Base-by-base conservation (phyloP, 2,888 invertebrate species). In the Eulithis prunata region DNA sequence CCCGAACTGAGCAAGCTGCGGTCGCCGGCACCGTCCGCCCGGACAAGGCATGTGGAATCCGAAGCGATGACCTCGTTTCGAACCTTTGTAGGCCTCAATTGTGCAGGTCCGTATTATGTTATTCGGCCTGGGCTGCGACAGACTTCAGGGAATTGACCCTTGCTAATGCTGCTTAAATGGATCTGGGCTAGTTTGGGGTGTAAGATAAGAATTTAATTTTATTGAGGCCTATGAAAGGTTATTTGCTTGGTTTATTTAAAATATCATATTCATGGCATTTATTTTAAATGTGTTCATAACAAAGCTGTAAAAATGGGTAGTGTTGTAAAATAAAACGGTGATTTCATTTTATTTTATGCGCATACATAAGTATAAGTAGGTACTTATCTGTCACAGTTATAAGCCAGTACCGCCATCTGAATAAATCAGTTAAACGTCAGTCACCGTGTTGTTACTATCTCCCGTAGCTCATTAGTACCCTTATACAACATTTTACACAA, bases 1-100 rank as follows among this genome's bases (percentile, higher is more conserved):
- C 11, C 52, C 6, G 10, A 3, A 57, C 38, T 52, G 63, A 54
- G 49, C 63, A 54, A 57, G 53, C 63, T 51, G 58, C 55, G 14
- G 36, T 58, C 1, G 52, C 59, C 62, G 36, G 54, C 13, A 28
- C 49, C 62, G 41, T 14, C 52, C 28, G 57, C 46, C 58, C 61
- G 66, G 69, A 66, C 68, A 49, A 55, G 61, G 66, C 71, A 67
- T 67, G 63, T 54, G 65, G 64, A 63, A 64, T 70, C 64, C 64
- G 60, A 63, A 11, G 57, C 67, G 63, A 63, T 69, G 72, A 72
- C 72, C 72, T 55, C 69, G 68, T 66, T 71, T 57, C 64, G 11
- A 71, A 69, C 70, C 72, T 68, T 68, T 71, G 68, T 68, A 73
- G 70, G 64, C 72, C 64, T 66, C 66, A 67, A 72, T 69, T 66